Evolutionary conservation across 1,140 invertebrate species (phyloP), one percentile per base, ranked within the genome.

Genomic region (Saccostrea glomerata): DNA sequence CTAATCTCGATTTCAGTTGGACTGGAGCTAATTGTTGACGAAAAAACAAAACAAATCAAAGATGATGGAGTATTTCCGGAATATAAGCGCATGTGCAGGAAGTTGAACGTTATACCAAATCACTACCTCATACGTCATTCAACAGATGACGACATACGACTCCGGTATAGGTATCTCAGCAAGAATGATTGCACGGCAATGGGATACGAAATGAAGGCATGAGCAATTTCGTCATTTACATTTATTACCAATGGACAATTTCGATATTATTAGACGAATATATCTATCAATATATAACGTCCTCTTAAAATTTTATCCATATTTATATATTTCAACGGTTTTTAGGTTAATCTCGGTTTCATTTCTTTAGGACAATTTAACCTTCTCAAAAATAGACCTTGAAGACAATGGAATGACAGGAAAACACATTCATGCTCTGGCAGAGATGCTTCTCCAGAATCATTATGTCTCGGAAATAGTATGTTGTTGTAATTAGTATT

Each of bases 331-430:
- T 9, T 47, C 47, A 47, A 47, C 47, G 47, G 47, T 40, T 82
- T 84, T 86, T 25, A 36, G 84, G 63, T 66, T 90, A 82, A 82
- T n/a, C 11, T 82, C 30, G 73, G 7, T 23, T 86, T 9, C 6
- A 54, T 66, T 84, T 84, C n/a, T 89, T 77, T 83, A 91, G 91
- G 89, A 91, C 40, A 88, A 90, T 84, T 85, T 86, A 23, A 88
- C 89, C 6, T 89, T 91, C 55, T 88, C 82, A 17, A 88, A 70
- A n/a, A 58, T 91, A 70, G 89, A 91, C 66, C 54, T 91, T 12
- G 85, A 89, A 66, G 91, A 91, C 40, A 91, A 91, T 87, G 89
- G 88, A 66, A 87, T 91, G 23, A 88, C 86, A n/a, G 85, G 86
- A 17, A 88, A 89, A 70, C 88, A 89, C 13, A 86, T 91, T 47